Conservation (phyloP, 2,888 invertebrate species). For the Epinotia bilunana region DNA sequence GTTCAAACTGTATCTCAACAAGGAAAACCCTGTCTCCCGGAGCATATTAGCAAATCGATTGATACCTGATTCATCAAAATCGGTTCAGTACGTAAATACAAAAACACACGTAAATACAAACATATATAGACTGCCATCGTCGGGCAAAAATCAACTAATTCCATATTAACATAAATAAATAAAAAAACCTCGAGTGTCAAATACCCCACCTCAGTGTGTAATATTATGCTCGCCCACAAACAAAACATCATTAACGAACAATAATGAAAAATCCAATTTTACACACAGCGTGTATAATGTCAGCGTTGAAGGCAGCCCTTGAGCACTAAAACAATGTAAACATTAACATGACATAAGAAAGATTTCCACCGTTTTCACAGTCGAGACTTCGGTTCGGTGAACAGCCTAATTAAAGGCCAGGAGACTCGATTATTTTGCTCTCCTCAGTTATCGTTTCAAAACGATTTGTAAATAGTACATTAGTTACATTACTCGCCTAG, state of each 20-base stretch:
- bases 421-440: background rate
- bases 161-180: too few species aligned
- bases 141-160: too few species aligned
- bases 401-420: background rate
- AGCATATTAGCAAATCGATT: too few species aligned
- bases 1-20: too few species aligned
- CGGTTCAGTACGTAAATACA: too few species aligned
- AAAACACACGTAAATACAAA: too few species aligned
- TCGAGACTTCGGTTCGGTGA: constrained; percentile 4
- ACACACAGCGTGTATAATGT: constrained; percentile 4
- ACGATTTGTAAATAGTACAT: too few species aligned
- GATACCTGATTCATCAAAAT: too few species aligned
- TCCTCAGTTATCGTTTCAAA: background rate
- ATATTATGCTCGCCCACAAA: background rate
- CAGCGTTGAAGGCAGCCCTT: background rate
- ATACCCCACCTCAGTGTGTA: background rate
- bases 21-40: too few species aligned
- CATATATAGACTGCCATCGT: too few species aligned
- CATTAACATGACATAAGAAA: background rate
- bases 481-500: too few species aligned
- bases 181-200: background rate
- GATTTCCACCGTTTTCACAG: background rate
- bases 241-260: background rate
- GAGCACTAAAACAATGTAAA: constrained; percentile 1
- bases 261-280: constrained; percentile 1